A percentile compares a stretch with the other conserved stretches of the same genome.
These are phyloP conservation scores for Punctoribates punctum DNA, from an alignment of 2,888 invertebrate genomes.

Conservation along the genomic window DNA sequence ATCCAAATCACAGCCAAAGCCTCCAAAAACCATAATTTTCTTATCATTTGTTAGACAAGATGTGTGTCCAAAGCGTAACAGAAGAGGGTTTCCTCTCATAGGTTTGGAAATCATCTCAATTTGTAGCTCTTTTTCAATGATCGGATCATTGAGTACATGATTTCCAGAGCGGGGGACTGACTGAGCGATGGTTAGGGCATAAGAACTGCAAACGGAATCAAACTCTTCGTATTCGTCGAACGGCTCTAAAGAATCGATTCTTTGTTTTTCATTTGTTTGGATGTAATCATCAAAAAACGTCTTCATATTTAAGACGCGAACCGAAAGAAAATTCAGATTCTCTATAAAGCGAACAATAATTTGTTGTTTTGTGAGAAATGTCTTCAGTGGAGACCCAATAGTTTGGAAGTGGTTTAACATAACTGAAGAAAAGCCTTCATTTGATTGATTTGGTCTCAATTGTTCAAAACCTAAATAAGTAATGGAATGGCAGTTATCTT, in stretches of 20 bases:
- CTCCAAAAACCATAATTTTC: constrained; percentile 36
- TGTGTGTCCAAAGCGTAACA: constrained; percentile 15
- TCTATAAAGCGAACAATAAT: constrained; percentile 26
- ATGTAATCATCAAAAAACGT: constrained; percentile 33
- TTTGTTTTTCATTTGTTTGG: constrained; percentile 14
- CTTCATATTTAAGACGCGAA: constrained; percentile 40
- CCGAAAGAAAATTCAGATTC: constrained; percentile 10
- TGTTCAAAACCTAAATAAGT: constrained; percentile 41
- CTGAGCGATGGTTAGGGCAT: constrained; percentile 39
- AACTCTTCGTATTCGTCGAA: constrained; percentile 44
- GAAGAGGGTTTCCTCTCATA: constrained; percentile 13
- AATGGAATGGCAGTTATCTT: constrained; percentile 16
- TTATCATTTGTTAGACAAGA: constrained; percentile 31
- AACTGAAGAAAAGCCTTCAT: constrained; percentile 27
- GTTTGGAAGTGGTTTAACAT: constrained; percentile 39
- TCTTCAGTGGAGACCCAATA: constrained; percentile 31
- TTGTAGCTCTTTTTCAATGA: not conserved
- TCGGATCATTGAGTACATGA: not conserved
- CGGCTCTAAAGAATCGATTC: constrained; percentile 36
- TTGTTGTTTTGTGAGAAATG: constrained; percentile 37
- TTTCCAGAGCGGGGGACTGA: not conserved
- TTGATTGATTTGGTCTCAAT: not conserved
- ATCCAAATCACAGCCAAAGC: constrained; percentile 34
- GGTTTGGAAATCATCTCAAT: not conserved
- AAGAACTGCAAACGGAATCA: constrained; percentile 37